Evolutionary conservation across 2,113 vertebrate species (phyloP), one percentile per base, ranked within the genome.

Genomic region (Aspidoscelis tigris): DNA sequence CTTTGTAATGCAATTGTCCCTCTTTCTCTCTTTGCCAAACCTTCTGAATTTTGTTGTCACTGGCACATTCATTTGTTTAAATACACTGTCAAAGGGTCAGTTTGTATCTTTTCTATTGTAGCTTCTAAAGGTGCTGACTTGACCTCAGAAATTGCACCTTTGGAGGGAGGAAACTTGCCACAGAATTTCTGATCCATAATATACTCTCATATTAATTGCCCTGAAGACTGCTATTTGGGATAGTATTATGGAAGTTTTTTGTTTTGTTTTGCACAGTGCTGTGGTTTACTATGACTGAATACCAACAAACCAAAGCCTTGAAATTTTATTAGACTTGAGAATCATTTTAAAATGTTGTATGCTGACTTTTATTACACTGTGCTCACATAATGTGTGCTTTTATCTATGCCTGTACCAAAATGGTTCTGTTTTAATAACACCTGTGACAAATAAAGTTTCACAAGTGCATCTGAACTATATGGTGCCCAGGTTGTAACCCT

Each of bases 361-460:
- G 88, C 64, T 81, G 83, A 77, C 91, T 94, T 94, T 82, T 82
- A 76, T 66, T 87, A 95, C 93, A 86, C 93, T 93, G 86, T 87
- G 89, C 83, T 92, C 89, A 91, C 93, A 66, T 87, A 86, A 84
- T 88, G 86, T 76, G 78, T 92, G 90, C 87, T 92, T 93, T 94
- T 93, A 92, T 33, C 92, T 93, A 82, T 87, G 88, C 87, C 86
- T 94, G 87, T 93, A 92, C 87, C 91, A 93, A 93, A 91, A 89
- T 82, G 76, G 73, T 83, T 86, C 70, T 84, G 88, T 91, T 91
- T 89, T 89, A 84, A 70, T 88, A 81, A 91, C 87, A 90, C 82
- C 33, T 88, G 92, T 92, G 90, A 91, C 88, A 89, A 94, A 94
- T 94, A 94, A 93, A 94, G 91, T 83, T 94, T 92, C 93, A 90